These are phyloP conservation scores for Bufotes viridis DNA, from an alignment of 2,797 vertebrate genomes.

Conservation along the genomic window DNA sequence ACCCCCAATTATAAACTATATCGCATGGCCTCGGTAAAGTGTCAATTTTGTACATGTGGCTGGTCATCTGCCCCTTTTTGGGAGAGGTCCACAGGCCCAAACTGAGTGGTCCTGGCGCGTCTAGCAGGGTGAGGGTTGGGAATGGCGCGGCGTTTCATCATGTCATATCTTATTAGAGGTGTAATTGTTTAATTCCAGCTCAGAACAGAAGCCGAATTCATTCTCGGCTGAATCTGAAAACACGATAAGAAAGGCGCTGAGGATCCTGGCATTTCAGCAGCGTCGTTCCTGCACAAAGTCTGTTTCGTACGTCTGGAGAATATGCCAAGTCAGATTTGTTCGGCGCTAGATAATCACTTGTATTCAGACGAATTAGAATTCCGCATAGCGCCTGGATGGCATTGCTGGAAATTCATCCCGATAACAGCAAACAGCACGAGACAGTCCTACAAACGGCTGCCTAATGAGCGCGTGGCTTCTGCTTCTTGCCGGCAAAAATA, in stretches of 20 bases:
- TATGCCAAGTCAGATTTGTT: slow-evolving; percentile 32
- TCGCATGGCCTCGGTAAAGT: no score
- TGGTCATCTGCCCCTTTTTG: background rate
- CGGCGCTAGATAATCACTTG: slow-evolving; percentile 37
- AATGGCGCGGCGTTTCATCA: background rate
- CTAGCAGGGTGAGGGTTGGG: background rate
- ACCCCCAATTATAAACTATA: no score
- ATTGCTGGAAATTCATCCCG: slow-evolving; percentile 19
- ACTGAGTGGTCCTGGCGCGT: background rate
- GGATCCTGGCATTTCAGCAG: slow-evolving; percentile 5
- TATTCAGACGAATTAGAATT: slow-evolving; percentile 47
- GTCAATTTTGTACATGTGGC: background rate
- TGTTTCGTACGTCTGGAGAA: slow-evolving; percentile 18
- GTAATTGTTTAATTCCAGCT: background rate
- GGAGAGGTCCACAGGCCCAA: background rate
- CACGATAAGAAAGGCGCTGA: background rate
- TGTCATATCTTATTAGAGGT: slow-evolving; percentile 1
- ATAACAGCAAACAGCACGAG: slow-evolving; percentile 24
- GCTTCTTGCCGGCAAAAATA: background rate
- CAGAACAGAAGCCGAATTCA: background rate
- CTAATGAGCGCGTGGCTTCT: slow-evolving; percentile 40
- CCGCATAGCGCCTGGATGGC: slow-evolving; percentile 7
- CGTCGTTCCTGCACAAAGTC: background rate
- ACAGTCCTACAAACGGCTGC: slow-evolving; percentile 6
- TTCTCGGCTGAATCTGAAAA: background rate